phyloP scores from a whole-genome alignment of 1,140 invertebrate genomes.

The Drosophila pseudoananassae region DNA sequence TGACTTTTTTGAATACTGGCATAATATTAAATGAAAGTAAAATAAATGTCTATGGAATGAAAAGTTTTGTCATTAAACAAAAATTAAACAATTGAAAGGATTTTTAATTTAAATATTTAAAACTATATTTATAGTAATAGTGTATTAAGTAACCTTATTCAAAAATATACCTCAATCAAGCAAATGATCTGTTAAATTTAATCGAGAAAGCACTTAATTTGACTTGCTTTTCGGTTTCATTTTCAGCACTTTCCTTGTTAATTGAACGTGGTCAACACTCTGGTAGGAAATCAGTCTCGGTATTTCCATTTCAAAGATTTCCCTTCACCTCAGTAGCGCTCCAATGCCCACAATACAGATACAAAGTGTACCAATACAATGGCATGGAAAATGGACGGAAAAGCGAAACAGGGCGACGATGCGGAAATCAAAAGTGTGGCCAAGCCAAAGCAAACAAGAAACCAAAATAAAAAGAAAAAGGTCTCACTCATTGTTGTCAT shows the following conservation, averaged over 20 bases:
- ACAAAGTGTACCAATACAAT: constrained; percentile 17
- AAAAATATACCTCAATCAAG: not conserved
- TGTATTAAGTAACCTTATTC: too few relatives aligned
- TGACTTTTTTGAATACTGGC: constrained; percentile 19
- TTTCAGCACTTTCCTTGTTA: constrained; percentile 60
- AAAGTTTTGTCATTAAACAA: constrained; percentile 1
- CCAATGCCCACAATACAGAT: constrained; percentile 33
- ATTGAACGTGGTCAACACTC: constrained; percentile 59
- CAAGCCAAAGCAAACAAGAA: constrained; percentile 20
- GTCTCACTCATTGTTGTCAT: constrained; percentile 57
- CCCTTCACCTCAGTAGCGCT: constrained; percentile 45
- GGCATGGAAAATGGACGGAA: constrained; percentile 7
- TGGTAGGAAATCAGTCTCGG: constrained; percentile 6
- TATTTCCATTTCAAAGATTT: constrained; percentile 32
- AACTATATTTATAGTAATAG: too few relatives aligned
- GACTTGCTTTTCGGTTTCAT: constrained; percentile 52
- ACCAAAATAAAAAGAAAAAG: constrained; percentile 32
- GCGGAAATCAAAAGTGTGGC: constrained; percentile 73
- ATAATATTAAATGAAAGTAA: constrained; percentile 38
- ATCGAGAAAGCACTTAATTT: constrained; percentile 11
- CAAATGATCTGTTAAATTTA: constrained; percentile 16
- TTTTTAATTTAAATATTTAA: too few relatives aligned
- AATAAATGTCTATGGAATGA: constrained; percentile 5
- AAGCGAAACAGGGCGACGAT: constrained; percentile 43
- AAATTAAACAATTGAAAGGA: too few relatives aligned